Evolutionary conservation across 2,888 invertebrate genomes (phyloP), one percentile per base, ranked within the genome.

Genomic region (Eurois occulta): DNA sequence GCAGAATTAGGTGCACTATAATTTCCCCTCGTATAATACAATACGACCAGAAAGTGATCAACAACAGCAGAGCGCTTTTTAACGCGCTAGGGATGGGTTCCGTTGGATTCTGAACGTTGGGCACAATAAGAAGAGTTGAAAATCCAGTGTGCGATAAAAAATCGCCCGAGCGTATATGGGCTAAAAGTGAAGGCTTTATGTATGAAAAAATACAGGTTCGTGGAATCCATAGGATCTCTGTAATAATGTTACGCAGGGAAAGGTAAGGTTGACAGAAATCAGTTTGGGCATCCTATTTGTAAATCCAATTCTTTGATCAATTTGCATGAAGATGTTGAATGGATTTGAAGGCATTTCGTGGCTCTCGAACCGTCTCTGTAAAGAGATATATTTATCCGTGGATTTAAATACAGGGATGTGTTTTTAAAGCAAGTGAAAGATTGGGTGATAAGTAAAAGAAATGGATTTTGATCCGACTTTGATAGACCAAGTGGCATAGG

Each of bases 201-300:
- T 38, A 41, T 32, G 60, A 76, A 38, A 18, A 11, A 41, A 52
- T 43, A 70, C 84, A 72, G 72, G 72, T 67, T 66, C 58, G 32
- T 48, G 46, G 38, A 81, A 58, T 43, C 80, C 46, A 21, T 46
- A 78, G 69, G 66, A 76, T 78, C 46, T 35, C 62, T 28, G 67
- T 82, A 82, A 81, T 75, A 86, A 81, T 55, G 86, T 81, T 74
- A 81, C 60, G 21, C 38, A 28, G 28, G 71, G 77, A 72, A 86
- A 83, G 86, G 83, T 83, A 77, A 76, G 72, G 83, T 62, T 77
- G 77, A 86, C 83, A 68, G 70, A 83, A 86, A 86, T 72, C 77
- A 83, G 73, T 86, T 83, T 83, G 83, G 72, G 60, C 83, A 76
- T 86, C 86, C 81, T 74, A 86, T 83, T 83, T 86, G 86, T 62